These are phyloP conservation scores for Ardeotis arabs DNA, from an alignment of 2,113 vertebrate genomes.

Conservation along the genomic window DNA sequence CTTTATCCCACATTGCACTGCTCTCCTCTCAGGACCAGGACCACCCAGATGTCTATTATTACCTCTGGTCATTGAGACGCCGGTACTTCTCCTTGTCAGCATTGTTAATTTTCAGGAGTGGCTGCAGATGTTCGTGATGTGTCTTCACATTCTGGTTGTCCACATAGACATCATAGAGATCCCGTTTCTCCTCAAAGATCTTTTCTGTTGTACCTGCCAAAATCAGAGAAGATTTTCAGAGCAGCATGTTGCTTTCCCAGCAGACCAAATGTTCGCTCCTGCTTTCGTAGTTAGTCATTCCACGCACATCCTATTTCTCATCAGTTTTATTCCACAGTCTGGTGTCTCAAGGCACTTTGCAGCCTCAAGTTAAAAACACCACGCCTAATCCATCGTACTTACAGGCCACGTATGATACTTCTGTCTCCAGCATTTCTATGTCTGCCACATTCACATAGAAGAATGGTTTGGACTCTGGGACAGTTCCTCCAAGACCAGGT, in stretches of 20 bases:
- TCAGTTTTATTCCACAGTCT: not conserved
- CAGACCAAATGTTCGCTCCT: not conserved
- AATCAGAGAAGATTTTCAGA: constrained; percentile 8
- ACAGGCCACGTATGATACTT: constrained; percentile 97
- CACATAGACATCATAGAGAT: constrained; percentile 93
- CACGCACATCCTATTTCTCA: not conserved
- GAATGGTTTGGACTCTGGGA: constrained; percentile 94
- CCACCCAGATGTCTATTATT: not conserved
- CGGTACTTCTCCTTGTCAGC: constrained; percentile 94
- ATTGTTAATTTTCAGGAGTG: constrained; percentile 89
- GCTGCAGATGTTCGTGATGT: constrained; percentile 86
- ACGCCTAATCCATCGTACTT: constrained; percentile 64
- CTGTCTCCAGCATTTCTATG: constrained; percentile 90
- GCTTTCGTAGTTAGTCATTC: not conserved
- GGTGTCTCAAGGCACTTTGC: not conserved
- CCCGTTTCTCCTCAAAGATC: constrained; percentile 96
- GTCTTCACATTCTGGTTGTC: constrained; percentile 99
- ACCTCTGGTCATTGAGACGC: constrained; percentile 97
- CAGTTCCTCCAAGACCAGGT: constrained; percentile 87
- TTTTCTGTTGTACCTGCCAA: constrained; percentile 94
- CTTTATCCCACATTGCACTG: not conserved
- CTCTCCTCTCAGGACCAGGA: not conserved
- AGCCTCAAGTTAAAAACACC: not conserved
- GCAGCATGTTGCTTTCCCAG: not conserved
- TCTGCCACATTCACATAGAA: constrained; percentile 98